phyloP scores from a whole-genome alignment of 2,888 invertebrate genomes.

The Apodemia hepburni region DNA sequence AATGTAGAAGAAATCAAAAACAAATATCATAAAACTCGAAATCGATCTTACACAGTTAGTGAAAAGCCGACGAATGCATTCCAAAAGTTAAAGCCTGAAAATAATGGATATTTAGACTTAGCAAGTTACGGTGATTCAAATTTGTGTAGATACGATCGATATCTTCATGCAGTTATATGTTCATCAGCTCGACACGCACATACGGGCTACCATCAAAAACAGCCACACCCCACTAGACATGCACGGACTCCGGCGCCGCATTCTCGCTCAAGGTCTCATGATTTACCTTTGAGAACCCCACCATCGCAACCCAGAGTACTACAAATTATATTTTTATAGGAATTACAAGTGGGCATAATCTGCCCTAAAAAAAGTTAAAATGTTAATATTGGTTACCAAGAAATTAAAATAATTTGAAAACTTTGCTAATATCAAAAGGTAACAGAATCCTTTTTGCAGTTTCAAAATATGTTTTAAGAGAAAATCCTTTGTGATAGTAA shows the following conservation, averaged over 20 bases:
- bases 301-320: constrained; percentile 65
- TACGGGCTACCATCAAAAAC: constrained; percentile 69
- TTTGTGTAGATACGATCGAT: constrained; percentile 79
- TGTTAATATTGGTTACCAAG: constrained; percentile 48
- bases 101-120: constrained; percentile 81
- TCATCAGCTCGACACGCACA: constrained; percentile 72
- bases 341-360: constrained; percentile 43
- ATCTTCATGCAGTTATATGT: constrained; percentile 82
- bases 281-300: constrained; percentile 45
- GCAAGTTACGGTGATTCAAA: constrained; percentile 81
- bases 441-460: neutral
- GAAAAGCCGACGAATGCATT: constrained; percentile 65
- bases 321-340: constrained; percentile 76
- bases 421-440: constrained; percentile 5
- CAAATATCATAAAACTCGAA: constrained; percentile 62
- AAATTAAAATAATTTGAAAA: constrained; percentile 19
- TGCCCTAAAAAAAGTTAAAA: constrained; percentile 37
- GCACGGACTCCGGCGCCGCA: constrained; percentile 40
- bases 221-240: constrained; percentile 43
- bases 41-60: constrained; percentile 75
- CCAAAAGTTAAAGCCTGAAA: constrained; percentile 62
- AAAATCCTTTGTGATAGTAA: constrained; percentile 8
- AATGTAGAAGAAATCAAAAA: constrained; percentile 60
- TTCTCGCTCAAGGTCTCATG: constrained; percentile 62
- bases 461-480: constrained; percentile 23